A percentile compares a stretch with the other conserved stretches of the same genome.
Conservation (phyloP, 2,113 vertebrate genomes). For the Danionella cerebrum region DNA sequence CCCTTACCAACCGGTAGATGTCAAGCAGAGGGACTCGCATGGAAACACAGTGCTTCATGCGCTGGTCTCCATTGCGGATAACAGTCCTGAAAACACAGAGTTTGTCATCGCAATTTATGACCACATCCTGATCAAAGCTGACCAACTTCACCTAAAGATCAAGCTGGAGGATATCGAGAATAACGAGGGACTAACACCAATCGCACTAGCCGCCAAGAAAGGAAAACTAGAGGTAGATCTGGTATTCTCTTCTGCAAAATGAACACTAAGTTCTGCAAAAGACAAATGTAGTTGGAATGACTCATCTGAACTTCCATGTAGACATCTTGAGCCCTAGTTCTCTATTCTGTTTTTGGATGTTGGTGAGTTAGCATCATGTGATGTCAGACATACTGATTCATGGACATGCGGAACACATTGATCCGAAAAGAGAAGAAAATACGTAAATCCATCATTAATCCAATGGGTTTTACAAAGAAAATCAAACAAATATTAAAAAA, state of each 20-base stretch:
- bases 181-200: slow-evolving; percentile 72
- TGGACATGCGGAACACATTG: neutral
- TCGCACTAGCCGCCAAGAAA: slow-evolving; percentile 83
- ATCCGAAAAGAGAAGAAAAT: neutral
- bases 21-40: slow-evolving; percentile 68
- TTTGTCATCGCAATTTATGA: slow-evolving; percentile 89
- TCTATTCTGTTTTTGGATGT: neutral
- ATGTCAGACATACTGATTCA: neutral
- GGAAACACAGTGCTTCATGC: slow-evolving; percentile 89
- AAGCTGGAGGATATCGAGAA: slow-evolving; percentile 84
- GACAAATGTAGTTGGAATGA: neutral
- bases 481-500: too few relatives aligned
- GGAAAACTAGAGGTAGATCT: slow-evolving; percentile 80
- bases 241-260: neutral
- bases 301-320: neutral
- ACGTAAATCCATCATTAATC: too few relatives aligned
- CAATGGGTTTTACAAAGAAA: too few relatives aligned
- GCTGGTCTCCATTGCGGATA: slow-evolving; percentile 81
- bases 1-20: slow-evolving; percentile 61
- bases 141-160: slow-evolving; percentile 65
- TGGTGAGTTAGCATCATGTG: slow-evolving; percentile 1
- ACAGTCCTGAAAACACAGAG: slow-evolving; percentile 79
- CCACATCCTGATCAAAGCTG: slow-evolving; percentile 72
- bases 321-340: neutral
- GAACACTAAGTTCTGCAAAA: neutral